Evolutionary conservation across 2,797 vertebrate species (phyloP).

Genomic region (Sebastolobus altivelis): DNA sequence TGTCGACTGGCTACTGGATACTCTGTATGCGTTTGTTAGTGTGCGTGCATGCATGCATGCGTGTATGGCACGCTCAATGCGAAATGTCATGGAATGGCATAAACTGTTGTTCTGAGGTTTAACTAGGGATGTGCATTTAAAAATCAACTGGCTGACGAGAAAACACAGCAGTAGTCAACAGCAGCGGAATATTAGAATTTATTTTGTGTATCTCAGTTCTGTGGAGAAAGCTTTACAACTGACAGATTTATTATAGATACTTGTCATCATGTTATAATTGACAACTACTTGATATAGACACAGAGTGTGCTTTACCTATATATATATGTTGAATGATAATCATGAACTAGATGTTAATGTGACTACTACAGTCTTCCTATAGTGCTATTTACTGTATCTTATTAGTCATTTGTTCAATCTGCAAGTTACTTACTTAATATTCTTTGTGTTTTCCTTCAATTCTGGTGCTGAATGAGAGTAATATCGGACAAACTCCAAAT

Average conservation of each 20-base stretch:
- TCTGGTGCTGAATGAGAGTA: background rate
- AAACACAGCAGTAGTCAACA: background rate
- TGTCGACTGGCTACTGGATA: background rate
- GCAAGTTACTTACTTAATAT: background rate
- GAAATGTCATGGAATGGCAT: background rate
- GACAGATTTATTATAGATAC: background rate
- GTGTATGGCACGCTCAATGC: background rate
- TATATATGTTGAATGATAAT: background rate
- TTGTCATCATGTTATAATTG: background rate
- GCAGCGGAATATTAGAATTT: background rate
- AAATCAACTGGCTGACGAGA: background rate
- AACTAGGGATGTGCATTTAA: background rate
- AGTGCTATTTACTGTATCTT: background rate
- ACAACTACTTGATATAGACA: background rate
- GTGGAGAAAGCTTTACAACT: background rate
- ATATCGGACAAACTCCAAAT: background rate
- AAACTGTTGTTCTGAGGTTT: background rate
- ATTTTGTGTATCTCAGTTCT: background rate
- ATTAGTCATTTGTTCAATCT: background rate
- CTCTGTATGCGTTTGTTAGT: fast-evolving
- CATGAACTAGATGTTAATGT: background rate
- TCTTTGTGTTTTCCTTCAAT: background rate
- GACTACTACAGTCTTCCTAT: background rate
- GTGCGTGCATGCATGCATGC: background rate
- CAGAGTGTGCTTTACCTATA: background rate